These are phyloP conservation scores for Frankliniella fusca DNA, from an alignment of 2,888 invertebrate species.

Conservation along the genomic window DNA sequence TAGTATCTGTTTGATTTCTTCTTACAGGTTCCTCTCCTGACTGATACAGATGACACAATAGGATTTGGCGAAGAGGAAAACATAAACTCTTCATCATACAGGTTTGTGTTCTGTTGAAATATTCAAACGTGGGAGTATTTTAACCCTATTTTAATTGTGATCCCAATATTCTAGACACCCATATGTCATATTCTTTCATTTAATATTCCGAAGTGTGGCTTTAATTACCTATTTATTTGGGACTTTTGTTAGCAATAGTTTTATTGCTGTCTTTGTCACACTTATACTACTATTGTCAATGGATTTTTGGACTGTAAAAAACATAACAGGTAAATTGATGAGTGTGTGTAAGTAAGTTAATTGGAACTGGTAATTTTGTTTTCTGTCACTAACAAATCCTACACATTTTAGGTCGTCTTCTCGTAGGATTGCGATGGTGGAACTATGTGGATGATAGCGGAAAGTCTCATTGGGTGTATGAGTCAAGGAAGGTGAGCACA, in stretches of 20 bases:
- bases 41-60: conserved; percentile 74
- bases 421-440: conserved; percentile 99
- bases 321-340: conserved; percentile 63
- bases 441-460: conserved; percentile 98
- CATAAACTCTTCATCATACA: conserved; percentile 41
- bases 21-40: conserved; percentile 70
- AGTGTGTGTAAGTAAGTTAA: not conserved
- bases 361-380: not conserved
- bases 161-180: conserved; percentile 61
- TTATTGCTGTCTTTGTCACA: conserved; percentile 92
- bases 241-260: conserved; percentile 83
- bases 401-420: conserved; percentile 63
- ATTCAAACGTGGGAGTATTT: conserved; percentile 31
- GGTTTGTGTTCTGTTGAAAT: conserved; percentile 41
- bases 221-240: conserved; percentile 86
- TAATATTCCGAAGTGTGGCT: conserved; percentile 79
- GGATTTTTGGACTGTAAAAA: conserved; percentile 99
- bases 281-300: conserved; percentile 86
- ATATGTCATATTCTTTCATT: conserved; percentile 85
- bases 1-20: too few relatives aligned
- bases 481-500: conserved; percentile 75
- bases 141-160: conserved; percentile 29
- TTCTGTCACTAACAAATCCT: too few relatives aligned
- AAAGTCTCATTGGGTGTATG: conserved; percentile 96
- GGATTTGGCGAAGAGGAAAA: conserved; percentile 83